Percentiles rank a stretch among this genome's conserved stretches.
These are phyloP conservation scores for Nautilus pompilius DNA, from an alignment of 1,140 invertebrate genomes.

Conservation along the genomic window DNA sequence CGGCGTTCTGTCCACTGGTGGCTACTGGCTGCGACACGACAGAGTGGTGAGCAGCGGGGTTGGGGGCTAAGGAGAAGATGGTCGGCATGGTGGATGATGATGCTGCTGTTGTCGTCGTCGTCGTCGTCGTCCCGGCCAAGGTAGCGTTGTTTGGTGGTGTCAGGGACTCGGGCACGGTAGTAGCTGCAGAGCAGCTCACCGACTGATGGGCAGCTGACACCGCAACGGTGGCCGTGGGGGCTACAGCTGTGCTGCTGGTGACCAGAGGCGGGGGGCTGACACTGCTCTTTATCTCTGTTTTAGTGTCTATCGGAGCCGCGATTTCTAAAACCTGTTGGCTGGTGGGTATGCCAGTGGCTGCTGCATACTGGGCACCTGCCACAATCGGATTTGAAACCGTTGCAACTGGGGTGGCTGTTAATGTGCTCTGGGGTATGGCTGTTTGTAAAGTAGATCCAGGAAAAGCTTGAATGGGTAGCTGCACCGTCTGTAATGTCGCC, in stretches of 20 bases:
- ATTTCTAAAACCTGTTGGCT: background rate
- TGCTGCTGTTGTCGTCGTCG: too few species aligned
- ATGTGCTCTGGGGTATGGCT: background rate
- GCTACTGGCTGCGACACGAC: background rate
- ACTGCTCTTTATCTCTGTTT: background rate
- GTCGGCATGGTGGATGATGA: background rate
- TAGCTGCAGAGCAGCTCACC: background rate
- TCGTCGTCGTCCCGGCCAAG: too few species aligned
- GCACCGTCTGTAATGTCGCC: constrained; percentile 56
- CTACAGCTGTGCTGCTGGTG: background rate
- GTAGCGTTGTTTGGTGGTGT: background rate
- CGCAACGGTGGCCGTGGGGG: background rate
- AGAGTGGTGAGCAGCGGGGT: background rate
- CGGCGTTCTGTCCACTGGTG: constrained; percentile 15
- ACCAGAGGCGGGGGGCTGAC: background rate
- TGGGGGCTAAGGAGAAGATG: background rate
- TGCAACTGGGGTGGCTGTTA: background rate
- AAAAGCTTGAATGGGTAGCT: constrained; percentile 6
- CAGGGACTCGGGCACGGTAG: background rate
- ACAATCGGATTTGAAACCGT: background rate
- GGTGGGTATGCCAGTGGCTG: background rate
- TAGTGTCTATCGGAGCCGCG: background rate
- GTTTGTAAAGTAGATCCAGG: background rate
- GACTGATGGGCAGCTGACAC: background rate
- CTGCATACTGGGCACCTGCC: background rate